Evolutionary conservation across 30 jellyfish, hydroid and myxozoan genomes (phyloP), one percentile per base, ranked within the genome.

Genomic region (Hydractinia symbiolongicarpus): DNA sequence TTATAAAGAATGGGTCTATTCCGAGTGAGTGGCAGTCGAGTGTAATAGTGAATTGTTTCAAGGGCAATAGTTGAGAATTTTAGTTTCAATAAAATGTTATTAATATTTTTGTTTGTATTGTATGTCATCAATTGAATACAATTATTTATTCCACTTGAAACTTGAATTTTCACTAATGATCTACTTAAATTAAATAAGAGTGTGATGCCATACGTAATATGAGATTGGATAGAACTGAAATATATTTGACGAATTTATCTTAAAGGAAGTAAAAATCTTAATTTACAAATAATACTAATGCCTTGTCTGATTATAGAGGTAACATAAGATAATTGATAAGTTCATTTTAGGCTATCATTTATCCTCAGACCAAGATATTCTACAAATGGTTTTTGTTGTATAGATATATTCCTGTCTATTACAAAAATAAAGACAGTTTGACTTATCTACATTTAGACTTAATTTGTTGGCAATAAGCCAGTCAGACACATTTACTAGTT

Each of bases 241-340:
- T n/a, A n/a, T n/a, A n/a, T n/a, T n/a, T 57, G 10, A 57, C 68
- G 68, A n/a, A 57, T 57, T 9, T 10, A 57, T 57, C n/a, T 57
- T 57, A 57, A 57, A 9, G 68, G 68, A 57, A 57, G 68, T n/a
- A 57, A 9, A n/a, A 57, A 57, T 57, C 68, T 57, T n/a, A 57
- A 57, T n/a, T 57, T 57, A 57, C 68, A 57, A 57, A 9, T 9
- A 9, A 57, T 57, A 57, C 68, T n/a, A n/a, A 57, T 57, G n/a
- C 68, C 68, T n/a, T 57, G 68, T 10, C n/a, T 57, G n/a, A 57
- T 57, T n/a, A 9, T 57, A 57, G 68, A 57, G 68, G 10, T 57
- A n/a, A 57, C 68, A 57, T 57, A n/a, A 57, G 68, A 57, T 57
- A 57, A n/a, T n/a, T 57, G 68, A 57, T 57, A n/a, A 9, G 68